Conservation (phyloP, 2,888 invertebrate genomes). For the Campoplex capitator region DNA sequence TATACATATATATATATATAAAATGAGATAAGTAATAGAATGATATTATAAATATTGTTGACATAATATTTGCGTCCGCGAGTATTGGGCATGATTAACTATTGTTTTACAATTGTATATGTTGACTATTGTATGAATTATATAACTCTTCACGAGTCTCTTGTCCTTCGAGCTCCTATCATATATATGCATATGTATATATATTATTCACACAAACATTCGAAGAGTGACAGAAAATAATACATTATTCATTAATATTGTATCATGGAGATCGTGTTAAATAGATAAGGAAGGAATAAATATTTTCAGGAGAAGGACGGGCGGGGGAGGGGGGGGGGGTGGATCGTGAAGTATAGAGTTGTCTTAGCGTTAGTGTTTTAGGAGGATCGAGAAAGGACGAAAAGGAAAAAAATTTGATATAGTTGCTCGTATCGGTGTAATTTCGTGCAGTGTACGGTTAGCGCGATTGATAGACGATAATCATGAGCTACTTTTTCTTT, state of each 20-base stretch:
- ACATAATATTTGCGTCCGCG: conserved; percentile 80
- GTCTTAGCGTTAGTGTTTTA: conserved; percentile 73
- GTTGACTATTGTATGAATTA: conserved; percentile 63
- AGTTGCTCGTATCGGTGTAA: conserved; percentile 71
- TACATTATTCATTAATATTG: conserved; percentile 66
- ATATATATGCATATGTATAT: background rate
- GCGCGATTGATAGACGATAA: conserved; percentile 75
- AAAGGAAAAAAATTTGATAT: conserved; percentile 50
- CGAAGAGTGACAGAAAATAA: conserved; percentile 71
- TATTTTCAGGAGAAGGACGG: background rate
- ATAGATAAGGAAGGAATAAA: conserved; percentile 23
- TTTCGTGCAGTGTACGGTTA: conserved; percentile 69
- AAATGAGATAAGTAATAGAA: conserved; percentile 74
- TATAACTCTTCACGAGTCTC: conserved; percentile 72
- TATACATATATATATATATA: conserved; percentile 68
- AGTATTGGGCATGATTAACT: conserved; percentile 69
- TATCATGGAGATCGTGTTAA: conserved; percentile 23
- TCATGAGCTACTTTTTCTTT: conserved; percentile 63
- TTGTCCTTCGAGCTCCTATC: conserved; percentile 68
- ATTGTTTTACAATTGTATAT: conserved; percentile 59
- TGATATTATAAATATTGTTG: conserved; percentile 83
- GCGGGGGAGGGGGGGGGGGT: background rate
- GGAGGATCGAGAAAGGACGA: conserved; percentile 72
- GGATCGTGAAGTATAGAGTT: conserved; percentile 36
- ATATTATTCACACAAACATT: conserved; percentile 64